These are phyloP conservation scores for Antechinus flavipes DNA, from an alignment of 2,113 vertebrate genomes.

Conservation along the genomic window DNA sequence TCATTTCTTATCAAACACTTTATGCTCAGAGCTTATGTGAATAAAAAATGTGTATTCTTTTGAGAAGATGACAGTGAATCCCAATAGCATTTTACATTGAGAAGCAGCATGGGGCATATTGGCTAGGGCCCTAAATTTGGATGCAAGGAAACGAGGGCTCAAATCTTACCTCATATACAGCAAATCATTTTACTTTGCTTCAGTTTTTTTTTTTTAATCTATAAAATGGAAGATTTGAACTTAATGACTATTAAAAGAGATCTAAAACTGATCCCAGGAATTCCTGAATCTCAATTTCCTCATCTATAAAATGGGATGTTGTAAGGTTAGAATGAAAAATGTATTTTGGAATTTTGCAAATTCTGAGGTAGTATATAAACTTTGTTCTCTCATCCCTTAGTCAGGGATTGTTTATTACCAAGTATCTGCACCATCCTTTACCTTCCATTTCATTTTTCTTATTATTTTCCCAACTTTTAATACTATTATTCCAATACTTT, in stretches of 20 bases:
- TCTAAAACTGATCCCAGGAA: neutral
- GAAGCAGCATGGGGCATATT: neutral
- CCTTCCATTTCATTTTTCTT: neutral
- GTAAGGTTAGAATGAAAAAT: neutral
- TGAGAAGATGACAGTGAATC: neutral
- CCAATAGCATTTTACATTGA: neutral
- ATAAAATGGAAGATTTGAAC: neutral
- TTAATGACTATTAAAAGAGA: neutral
- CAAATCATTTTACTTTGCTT: neutral
- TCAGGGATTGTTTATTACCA: neutral
- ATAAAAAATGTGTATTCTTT: neutral
- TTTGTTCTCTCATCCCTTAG: neutral
- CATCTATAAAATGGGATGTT: neutral
- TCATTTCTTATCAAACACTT: neutral
- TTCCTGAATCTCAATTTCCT: neutral
- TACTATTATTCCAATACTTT: neutral
- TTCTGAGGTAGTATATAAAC: neutral
- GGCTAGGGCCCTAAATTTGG: neutral
- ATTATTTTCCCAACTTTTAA: neutral
- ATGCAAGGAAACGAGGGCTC: neutral
- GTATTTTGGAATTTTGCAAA: neutral
- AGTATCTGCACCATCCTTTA: neutral
- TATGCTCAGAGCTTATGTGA: neutral
- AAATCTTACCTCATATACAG: neutral
- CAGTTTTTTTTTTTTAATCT: neutral